Base-by-base conservation (phyloP, 2,888 invertebrate genomes). In the Apomyelois bistriatella region DNA sequence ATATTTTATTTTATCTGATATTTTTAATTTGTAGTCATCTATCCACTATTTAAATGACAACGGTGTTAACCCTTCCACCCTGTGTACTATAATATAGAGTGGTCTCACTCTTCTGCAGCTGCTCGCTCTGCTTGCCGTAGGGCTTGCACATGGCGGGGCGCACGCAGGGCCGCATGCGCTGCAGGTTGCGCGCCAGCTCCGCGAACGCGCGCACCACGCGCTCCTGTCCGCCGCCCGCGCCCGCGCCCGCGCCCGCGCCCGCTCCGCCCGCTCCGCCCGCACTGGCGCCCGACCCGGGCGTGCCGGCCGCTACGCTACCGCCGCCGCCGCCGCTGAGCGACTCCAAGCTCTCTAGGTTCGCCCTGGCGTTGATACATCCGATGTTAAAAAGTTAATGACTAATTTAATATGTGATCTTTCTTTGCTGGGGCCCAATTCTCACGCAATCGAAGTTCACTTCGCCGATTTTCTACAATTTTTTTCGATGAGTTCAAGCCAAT, bases 141-240 rank as follows among this genome's bases (percentile, higher is more conserved):
- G 96, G 96, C 83, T 96, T 96, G 80, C 96, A 96, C 96, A 96
- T 96, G 56, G 96, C 94, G 58, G 96, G 96, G 54, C 96, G 92
- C 66, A 96, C 96, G 74, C 96, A 96, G 48, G 95, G 95, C 78
- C 96, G 95, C 95, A 96, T 96, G 72, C 96, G 93, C 65, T 94
- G 94, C 94, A 96, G 94, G 82, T 96, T 96, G 72, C 96, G 95
- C 93, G 96, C 96, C 46, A 96, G 93, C 83, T 96, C 96, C 0
- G 94, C 94, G 83, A 96, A 96, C 13, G 96, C 95, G 57, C 96
- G 92, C 55, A 96, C 95, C 57, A 96, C 96, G 70, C 96, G 95
- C 82, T 96, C 96, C 81, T 96, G 96, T 0, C 96, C 96, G 46
- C 93, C 93, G 73, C 90, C 89, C 54, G 90, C 80, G 80, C 85